Conservation (phyloP, 2,888 invertebrate genomes). For the Philaethria dido region DNA sequence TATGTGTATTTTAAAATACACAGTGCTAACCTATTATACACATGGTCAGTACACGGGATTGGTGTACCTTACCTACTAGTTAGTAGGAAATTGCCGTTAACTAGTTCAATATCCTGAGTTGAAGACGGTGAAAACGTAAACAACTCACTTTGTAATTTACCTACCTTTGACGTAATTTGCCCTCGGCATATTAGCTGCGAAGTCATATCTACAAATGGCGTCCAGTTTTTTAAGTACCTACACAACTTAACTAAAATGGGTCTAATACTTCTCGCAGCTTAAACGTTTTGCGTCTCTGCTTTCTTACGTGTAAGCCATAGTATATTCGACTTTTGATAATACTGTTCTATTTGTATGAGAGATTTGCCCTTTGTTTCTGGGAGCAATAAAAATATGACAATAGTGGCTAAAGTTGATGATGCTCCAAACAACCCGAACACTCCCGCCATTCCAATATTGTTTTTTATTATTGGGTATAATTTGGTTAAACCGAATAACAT, state of each 20-base stretch:
- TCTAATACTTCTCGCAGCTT: constrained; percentile 45
- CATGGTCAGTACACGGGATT: too few relatives aligned
- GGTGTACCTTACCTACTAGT: not conserved
- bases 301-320: constrained; percentile 84
- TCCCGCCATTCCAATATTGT: constrained; percentile 85
- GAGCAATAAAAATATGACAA: constrained; percentile 86
- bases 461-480: constrained; percentile 86
- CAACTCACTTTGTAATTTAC: constrained; percentile 1
- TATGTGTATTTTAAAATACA: constrained; percentile 1
- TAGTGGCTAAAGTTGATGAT: constrained; percentile 84
- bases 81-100: constrained; percentile 8
- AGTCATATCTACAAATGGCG: not conserved
- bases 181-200: not conserved
- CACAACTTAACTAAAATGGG: constrained; percentile 27
- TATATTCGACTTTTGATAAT: constrained; percentile 87
- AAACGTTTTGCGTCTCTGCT: constrained; percentile 60
- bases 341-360: constrained; percentile 90
- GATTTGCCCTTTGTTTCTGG: constrained; percentile 90
- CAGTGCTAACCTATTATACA: not conserved
- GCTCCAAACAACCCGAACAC: constrained; percentile 88
- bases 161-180: constrained; percentile 5
- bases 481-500: constrained; percentile 88
- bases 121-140: not conserved
- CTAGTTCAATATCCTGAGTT: constrained; percentile 4
- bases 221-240: constrained; percentile 33